These are phyloP conservation scores for Drosophila mercatorum DNA, from an alignment of 2,888 invertebrate species.

Conservation along the genomic window DNA sequence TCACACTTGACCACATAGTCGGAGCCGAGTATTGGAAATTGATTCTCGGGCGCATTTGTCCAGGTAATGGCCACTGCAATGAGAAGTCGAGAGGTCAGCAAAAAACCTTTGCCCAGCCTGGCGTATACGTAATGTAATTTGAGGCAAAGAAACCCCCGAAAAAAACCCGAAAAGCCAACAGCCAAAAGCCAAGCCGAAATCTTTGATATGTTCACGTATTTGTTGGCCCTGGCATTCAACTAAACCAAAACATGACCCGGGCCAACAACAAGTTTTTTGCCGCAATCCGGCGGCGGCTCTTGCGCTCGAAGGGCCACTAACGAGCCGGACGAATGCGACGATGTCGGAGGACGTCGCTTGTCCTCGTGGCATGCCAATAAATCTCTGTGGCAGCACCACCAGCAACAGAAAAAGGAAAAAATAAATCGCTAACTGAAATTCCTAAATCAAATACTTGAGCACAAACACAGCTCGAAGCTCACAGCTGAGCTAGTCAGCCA, in stretches of 20 bases:
- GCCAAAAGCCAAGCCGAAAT: slow-evolving; percentile 21
- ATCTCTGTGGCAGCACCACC: slow-evolving; percentile 56
- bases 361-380: slow-evolving; percentile 69
- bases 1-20: slow-evolving; percentile 92
- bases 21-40: slow-evolving; percentile 91
- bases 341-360: slow-evolving; percentile 4
- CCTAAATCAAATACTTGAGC: slow-evolving; percentile 77
- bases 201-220: slow-evolving; percentile 60
- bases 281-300: slow-evolving; percentile 28
- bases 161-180: slow-evolving; percentile 44
- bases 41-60: slow-evolving; percentile 93
- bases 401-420: slow-evolving; percentile 41
- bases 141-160: slow-evolving; percentile 48
- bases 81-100: slow-evolving; percentile 4
- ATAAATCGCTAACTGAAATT: slow-evolving; percentile 70
- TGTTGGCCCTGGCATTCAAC: slow-evolving; percentile 32
- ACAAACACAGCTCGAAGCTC: slow-evolving; percentile 36
- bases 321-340: slow-evolving; percentile 48
- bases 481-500: slow-evolving; percentile 35
- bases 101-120: slow-evolving; percentile 14
- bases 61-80: slow-evolving; percentile 92
- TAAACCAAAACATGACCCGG: slow-evolving; percentile 20
- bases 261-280: slow-evolving; percentile 21
- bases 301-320: slow-evolving; percentile 56
- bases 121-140: slow-evolving; percentile 62